Evolutionary conservation across 2,888 invertebrate species (phyloP).

Genomic region (Epinotia demarniana): DNA sequence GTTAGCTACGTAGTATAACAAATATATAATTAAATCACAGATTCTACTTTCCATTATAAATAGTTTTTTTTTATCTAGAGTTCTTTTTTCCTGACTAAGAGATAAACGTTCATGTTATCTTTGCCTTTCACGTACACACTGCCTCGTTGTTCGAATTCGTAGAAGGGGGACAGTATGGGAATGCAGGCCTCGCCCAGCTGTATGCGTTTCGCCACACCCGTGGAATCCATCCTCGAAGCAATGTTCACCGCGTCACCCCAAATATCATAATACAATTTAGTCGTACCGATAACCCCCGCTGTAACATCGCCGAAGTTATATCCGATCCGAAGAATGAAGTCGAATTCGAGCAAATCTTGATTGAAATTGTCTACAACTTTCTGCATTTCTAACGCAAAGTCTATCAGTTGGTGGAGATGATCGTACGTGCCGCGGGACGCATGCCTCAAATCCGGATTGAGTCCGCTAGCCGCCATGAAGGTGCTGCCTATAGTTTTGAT

Average conservation of each 20-base stretch:
- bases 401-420: slow-evolving; percentile 94
- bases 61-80: slow-evolving; percentile 60
- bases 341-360: slow-evolving; percentile 95
- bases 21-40: slow-evolving; percentile 78
- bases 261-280: slow-evolving; percentile 98
- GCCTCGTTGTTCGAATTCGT: slow-evolving; percentile 96
- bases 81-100: slow-evolving; percentile 86
- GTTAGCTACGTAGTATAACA: slow-evolving; percentile 50
- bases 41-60: slow-evolving; percentile 73
- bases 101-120: slow-evolving; percentile 96
- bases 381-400: slow-evolving; percentile 97
- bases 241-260: slow-evolving; percentile 99
- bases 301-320: slow-evolving; percentile 98
- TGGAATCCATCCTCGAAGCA: slow-evolving; percentile 98
- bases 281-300: slow-evolving; percentile 98
- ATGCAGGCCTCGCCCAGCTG: slow-evolving; percentile 92
- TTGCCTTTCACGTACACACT: slow-evolving; percentile 98
- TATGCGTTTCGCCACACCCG: slow-evolving; percentile 94
- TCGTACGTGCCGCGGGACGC: slow-evolving; percentile 88
- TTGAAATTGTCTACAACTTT: slow-evolving; percentile 94
- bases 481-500: slow-evolving; percentile 99
- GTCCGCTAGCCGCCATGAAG: slow-evolving; percentile 98
- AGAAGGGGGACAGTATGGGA: slow-evolving; percentile 88
- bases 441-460: slow-evolving; percentile 92
- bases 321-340: slow-evolving; percentile 93